Conservation (phyloP, 2,797 vertebrate species). For the Ateles fusciceps region DNA sequence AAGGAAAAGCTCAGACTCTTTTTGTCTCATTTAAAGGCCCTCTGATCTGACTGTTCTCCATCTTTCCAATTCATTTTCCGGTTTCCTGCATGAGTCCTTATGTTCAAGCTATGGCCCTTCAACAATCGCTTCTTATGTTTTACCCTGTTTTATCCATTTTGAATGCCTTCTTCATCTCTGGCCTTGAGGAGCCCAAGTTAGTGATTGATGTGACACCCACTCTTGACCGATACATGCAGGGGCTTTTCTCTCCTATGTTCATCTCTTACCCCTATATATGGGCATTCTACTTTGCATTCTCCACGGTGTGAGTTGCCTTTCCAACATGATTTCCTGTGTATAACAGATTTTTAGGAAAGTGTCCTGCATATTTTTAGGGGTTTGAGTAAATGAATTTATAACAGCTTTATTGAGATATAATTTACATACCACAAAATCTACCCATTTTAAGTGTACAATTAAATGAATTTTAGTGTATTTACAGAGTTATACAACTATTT, state of each 20-base stretch:
- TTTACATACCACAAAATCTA: neutral
- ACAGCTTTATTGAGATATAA: neutral
- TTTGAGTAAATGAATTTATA: conserved; percentile 12
- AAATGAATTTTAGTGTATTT: conserved; percentile 21
- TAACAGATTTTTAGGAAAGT: conserved; percentile 5
- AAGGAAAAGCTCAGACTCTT: neutral
- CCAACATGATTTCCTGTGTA: neutral
- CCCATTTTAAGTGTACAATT: neutral
- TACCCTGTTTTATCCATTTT: neutral
- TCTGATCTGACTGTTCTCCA: neutral
- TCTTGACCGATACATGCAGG: neutral
- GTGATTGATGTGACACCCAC: neutral
- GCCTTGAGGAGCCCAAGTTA: neutral
- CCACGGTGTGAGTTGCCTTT: neutral
- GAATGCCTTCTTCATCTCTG: neutral
- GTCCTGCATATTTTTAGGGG: conserved; percentile 11
- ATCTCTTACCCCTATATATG: neutral
- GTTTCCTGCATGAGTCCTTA: neutral
- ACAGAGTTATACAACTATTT: neutral
- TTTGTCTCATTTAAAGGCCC: neutral
- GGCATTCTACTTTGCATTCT: neutral
- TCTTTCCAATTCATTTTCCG: neutral
- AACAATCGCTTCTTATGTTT: neutral
- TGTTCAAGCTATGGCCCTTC: neutral
- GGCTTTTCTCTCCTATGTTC: neutral